Conservation (phyloP, 2,888 invertebrate species). For the Calephelis perditalis region DNA sequence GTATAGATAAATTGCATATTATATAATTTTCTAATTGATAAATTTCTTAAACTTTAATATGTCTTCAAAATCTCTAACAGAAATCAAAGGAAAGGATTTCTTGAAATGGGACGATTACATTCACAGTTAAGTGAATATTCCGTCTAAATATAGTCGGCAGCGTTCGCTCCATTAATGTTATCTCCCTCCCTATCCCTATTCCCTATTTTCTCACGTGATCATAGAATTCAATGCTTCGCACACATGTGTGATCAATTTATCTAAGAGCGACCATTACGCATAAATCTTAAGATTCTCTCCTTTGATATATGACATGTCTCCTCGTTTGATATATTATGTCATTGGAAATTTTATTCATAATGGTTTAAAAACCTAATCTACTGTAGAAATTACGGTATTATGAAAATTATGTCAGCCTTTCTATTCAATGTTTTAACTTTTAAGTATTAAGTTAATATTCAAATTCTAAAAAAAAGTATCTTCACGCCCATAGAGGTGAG, state of each 20-base stretch:
- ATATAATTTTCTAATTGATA: no score
- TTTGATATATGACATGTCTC: constrained; percentile 19
- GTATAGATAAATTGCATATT: no score
- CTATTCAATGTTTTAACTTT: no score
- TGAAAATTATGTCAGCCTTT: no score
- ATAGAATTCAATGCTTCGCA: constrained; percentile 35
- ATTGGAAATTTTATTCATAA: no score
- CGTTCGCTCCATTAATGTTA: constrained; percentile 42
- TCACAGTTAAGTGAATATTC: constrained; percentile 1
- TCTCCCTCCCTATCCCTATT: constrained; percentile 40
- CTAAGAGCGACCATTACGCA: constrained; percentile 32
- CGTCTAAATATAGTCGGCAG: constrained; percentile 33
- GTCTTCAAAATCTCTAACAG: not conserved
- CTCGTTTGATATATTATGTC: not conserved
- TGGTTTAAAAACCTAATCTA: no score
- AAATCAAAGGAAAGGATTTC: not conserved
- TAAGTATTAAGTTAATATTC: no score
- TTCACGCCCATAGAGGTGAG: no score
- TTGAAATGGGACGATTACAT: constrained; percentile 2
- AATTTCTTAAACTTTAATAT: no score
- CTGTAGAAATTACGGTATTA: no score
- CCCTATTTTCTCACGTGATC: constrained; percentile 62
- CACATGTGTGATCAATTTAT: constrained; percentile 65
- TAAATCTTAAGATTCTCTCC: constrained; percentile 24
- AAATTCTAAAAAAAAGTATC: no score